These are phyloP conservation scores for Danio jaintianensis DNA, from an alignment of 2,797 vertebrate species.

Conservation along the genomic window DNA sequence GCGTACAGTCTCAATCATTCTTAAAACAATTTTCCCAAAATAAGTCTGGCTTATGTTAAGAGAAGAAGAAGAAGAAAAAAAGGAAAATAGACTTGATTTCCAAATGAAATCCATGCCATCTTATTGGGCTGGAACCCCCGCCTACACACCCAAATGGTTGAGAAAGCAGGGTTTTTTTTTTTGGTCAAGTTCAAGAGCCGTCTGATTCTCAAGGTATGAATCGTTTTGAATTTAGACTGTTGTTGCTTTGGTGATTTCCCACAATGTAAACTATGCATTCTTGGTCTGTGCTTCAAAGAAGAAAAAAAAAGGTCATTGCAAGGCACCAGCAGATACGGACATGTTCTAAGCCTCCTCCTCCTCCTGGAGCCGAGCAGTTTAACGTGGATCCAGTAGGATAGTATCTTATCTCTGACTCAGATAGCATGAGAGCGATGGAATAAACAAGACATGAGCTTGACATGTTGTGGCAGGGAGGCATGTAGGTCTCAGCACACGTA, in stretches of 20 bases:
- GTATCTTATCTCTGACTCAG: constrained; percentile 67
- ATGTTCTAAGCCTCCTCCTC: constrained; percentile 59
- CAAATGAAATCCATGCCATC: constrained; percentile 27
- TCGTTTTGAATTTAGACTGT: constrained; percentile 43
- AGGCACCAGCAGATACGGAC: constrained; percentile 72
- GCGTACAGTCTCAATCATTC: constrained; percentile 42
- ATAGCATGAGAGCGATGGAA: constrained; percentile 55
- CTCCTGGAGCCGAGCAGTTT: constrained; percentile 45
- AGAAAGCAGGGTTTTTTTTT: constrained; percentile 4
- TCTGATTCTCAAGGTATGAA: constrained; percentile 37
- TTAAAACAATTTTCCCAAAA: constrained; percentile 49
- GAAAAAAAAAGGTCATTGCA: constrained; percentile 62
- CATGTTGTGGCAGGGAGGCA: constrained; percentile 57
- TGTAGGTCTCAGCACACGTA: constrained; percentile 33
- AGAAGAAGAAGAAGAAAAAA: constrained; percentile 3
- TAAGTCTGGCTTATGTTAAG: constrained; percentile 48
- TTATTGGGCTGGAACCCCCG: not conserved
- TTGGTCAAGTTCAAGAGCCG: constrained; percentile 15
- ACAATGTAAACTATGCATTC: constrained; percentile 74
- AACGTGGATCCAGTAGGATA: constrained; percentile 47
- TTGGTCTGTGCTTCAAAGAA: constrained; percentile 77
- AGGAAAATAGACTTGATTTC: constrained; percentile 43
- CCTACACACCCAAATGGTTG: constrained; percentile 17
- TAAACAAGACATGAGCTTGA: constrained; percentile 53
- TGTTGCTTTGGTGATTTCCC: constrained; percentile 58